phyloP scores from a whole-genome alignment of 92 coral and sea anemone species.

The Epizoanthus rinbou region DNA sequence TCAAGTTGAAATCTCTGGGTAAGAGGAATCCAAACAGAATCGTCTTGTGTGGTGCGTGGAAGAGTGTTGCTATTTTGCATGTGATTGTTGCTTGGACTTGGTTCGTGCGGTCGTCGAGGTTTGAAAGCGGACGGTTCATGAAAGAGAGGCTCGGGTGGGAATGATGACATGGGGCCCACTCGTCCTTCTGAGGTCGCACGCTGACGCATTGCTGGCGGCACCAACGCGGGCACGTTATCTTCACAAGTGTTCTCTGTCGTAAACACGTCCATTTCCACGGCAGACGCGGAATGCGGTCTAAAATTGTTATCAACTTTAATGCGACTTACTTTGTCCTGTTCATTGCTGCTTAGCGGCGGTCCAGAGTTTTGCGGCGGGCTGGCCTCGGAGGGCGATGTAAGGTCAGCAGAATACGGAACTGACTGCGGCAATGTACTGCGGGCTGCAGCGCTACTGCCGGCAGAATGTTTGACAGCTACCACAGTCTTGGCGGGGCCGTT shows the following conservation, averaged over 20 bases:
- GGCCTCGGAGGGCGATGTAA: slow-evolving; percentile 33
- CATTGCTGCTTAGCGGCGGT: slow-evolving; percentile 27
- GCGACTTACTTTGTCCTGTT: background rate
- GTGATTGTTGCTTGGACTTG: slow-evolving; percentile 57
- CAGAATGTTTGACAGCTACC: slow-evolving; percentile 58
- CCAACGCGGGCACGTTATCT: slow-evolving; percentile 34
- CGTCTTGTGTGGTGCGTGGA: slow-evolving; percentile 48
- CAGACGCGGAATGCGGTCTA: slow-evolving; percentile 43
- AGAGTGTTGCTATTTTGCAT: slow-evolving; percentile 57
- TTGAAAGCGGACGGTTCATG: slow-evolving; percentile 44
- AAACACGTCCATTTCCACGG: slow-evolving; percentile 31
- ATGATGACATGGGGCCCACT: slow-evolving; percentile 31
- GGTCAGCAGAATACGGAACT: slow-evolving; percentile 17
- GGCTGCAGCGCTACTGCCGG: slow-evolving; percentile 31
- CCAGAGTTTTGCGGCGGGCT: slow-evolving; percentile 39
- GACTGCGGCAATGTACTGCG: slow-evolving; percentile 2
- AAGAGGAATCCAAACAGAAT: slow-evolving; percentile 90
- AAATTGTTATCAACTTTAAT: background rate
- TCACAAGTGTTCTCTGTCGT: slow-evolving; percentile 30
- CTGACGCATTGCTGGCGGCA: slow-evolving; percentile 46
- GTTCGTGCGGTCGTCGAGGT: slow-evolving; percentile 41
- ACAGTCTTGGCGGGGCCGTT: slow-evolving; percentile 77
- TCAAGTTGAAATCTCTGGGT: slow-evolving; percentile 77
- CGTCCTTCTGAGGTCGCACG: slow-evolving; percentile 62
- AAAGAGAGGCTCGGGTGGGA: slow-evolving; percentile 25